These are phyloP conservation scores for Syrista parreyssii DNA, from an alignment of 2,888 invertebrate species.

Conservation along the genomic window DNA sequence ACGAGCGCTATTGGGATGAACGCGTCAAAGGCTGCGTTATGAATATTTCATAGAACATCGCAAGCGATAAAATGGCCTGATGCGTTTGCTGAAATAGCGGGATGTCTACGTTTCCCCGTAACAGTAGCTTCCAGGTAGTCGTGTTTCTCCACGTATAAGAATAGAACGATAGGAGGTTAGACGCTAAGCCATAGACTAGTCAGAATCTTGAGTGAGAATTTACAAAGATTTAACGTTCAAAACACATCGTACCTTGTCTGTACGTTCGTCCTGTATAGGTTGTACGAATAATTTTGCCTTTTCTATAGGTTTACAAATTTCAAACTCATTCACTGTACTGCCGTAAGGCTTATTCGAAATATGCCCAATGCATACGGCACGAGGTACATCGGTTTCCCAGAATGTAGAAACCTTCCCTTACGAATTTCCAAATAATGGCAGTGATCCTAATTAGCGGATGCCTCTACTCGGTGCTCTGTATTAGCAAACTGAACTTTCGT, in stretches of 20 bases:
- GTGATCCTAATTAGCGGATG: conserved; percentile 60
- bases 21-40: not conserved
- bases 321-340: not conserved
- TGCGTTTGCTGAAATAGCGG: not conserved
- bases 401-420: conserved; percentile 39
- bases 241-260: not conserved
- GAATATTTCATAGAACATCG: not conserved
- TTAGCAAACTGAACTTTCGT: not conserved
- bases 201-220: not conserved
- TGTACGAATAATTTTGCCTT: not conserved
- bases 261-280: not conserved
- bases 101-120: not conserved
- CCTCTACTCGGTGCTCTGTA: conserved; percentile 30
- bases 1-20: not conserved
- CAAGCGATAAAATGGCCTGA: not conserved
- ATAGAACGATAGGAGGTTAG: not conserved
- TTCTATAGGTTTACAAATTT: not conserved
- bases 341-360: not conserved
- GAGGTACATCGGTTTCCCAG: conserved; percentile 16
- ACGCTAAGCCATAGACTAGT: not conserved
- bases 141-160: not conserved
- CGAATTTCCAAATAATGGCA: conserved; percentile 57
- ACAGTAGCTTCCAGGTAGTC: not conserved
- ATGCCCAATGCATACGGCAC: not conserved
- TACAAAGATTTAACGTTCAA: not conserved